Evolutionary conservation across 2,797 vertebrate genomes (phyloP).

Genomic region (Eulemur rubriventer): DNA sequence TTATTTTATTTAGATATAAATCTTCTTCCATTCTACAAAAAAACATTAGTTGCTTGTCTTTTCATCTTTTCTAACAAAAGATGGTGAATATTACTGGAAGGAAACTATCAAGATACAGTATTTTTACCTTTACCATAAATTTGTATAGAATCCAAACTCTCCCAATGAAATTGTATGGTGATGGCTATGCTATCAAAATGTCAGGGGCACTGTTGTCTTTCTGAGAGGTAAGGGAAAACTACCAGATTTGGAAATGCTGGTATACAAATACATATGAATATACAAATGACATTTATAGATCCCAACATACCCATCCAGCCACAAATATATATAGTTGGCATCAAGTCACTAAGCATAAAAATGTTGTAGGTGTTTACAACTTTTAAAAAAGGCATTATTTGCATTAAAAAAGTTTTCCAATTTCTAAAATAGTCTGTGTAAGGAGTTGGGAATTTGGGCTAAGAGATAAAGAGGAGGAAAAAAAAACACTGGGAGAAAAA

Average conservation of each 20-base stretch:
- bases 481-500: background rate
- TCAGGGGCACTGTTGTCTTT: background rate
- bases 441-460: background rate
- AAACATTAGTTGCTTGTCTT: background rate
- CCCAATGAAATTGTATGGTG: background rate
- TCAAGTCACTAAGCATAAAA: slow-evolving; percentile 46
- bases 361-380: slow-evolving; percentile 55
- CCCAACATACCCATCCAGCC: background rate
- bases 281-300: slow-evolving; percentile 39
- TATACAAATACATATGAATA: slow-evolving; percentile 4
- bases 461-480: background rate
- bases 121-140: background rate
- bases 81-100: background rate
- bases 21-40: background rate
- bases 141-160: background rate
- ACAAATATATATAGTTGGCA: slow-evolving; percentile 48
- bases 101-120: background rate
- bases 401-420: slow-evolving; percentile 50
- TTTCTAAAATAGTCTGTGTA: slow-evolving; percentile 42
- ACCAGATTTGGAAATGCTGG: slow-evolving; percentile 17
- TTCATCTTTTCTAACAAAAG: slow-evolving; percentile 9
- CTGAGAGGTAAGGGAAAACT: slow-evolving; percentile 2
- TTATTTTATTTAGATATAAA: slow-evolving; percentile 32
- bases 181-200: background rate
- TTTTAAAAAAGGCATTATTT: slow-evolving; percentile 59